Base-by-base conservation (phyloP, 2,113 vertebrate genomes). In the Bucco capensis region DNA sequence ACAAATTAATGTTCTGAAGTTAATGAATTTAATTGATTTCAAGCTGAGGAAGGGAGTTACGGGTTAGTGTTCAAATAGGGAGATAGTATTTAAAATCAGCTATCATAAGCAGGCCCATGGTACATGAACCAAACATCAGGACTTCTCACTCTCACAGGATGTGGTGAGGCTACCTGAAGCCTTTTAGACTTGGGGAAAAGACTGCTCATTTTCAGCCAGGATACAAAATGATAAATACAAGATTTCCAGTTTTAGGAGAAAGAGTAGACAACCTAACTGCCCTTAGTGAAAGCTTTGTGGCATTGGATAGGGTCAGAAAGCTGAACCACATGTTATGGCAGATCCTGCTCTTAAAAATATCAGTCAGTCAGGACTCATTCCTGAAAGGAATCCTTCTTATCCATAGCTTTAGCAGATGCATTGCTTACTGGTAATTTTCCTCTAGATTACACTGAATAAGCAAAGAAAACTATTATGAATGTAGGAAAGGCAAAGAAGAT, bases 1-100 rank as follows among this genome's bases (percentile, higher is more conserved):
- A 86, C 40, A 57, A 93, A 88, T 91, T 70, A 94, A 89, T 80
- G 72, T 57, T 91, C 75, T 90, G 72, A 72, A 88, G 67, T 94
- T 93, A 94, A 95, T 83, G 46, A 83, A 93, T 79, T 88, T 76
- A 94, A 85, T 83, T 91, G 83, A 89, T 91, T 92, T 94, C 90
- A 88, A 93, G 64, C 76, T 65, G 79, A 83, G 77, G 65, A 66
- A 90, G 70, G 81, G 86, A 83, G 58, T 83, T 85, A 87, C n/a
- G 54, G 75, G 13, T 14, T 90, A 50, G 5, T 74, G 58, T 62
- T 94, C 66, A 58, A 73, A 74, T n/a, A 53, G 37, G 9, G 67
- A 64, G 49, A 72, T 18, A 69, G 33, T 78, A 62, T 81, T 84
- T 86, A 90, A 86, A 90, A 89, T 70, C 60, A 91, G 21, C 69